Evolutionary conservation across 2,113 vertebrate genomes (phyloP).

Genomic region (Gallinago undulata): DNA sequence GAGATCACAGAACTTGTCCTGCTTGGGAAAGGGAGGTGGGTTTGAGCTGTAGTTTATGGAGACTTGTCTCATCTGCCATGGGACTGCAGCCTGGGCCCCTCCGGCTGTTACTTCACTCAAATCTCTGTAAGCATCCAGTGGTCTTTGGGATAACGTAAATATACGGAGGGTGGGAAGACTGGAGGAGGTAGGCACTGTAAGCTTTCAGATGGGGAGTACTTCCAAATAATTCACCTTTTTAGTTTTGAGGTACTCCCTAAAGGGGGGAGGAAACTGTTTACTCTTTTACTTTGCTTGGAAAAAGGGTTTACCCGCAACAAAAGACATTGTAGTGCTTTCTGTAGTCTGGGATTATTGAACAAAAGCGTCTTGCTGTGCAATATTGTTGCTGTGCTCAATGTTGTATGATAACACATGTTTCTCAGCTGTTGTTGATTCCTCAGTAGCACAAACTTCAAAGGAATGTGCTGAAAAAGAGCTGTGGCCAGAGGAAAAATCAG

Average conservation of each 20-base stretch:
- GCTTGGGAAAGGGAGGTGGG: background rate
- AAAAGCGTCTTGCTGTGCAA: slow-evolving; percentile 55
- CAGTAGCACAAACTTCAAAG: slow-evolving; percentile 74
- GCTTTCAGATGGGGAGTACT: background rate
- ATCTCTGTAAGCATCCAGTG: background rate
- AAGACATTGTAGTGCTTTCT: slow-evolving; percentile 47
- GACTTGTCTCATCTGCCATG: background rate
- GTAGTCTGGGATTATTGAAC: slow-evolving; percentile 60
- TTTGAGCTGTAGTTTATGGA: background rate
- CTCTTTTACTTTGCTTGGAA: background rate
- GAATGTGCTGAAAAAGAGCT: slow-evolving; percentile 62
- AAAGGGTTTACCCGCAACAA: background rate
- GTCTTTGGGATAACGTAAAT: background rate
- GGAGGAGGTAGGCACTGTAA: background rate
- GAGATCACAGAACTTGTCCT: background rate
- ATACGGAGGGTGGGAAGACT: background rate
- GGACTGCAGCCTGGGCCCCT: background rate
- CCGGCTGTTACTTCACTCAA: accelerated
- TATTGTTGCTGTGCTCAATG: background rate
- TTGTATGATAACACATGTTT: slow-evolving; percentile 58
- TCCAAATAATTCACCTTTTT: slow-evolving; percentile 34
- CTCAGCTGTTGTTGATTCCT: slow-evolving; percentile 67
- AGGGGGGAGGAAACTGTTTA: background rate
- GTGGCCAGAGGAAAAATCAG: slow-evolving; percentile 73
- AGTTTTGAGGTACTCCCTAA: background rate